Conservation (phyloP, 2,797 vertebrate species). For the Neosalanx taihuensis region DNA sequence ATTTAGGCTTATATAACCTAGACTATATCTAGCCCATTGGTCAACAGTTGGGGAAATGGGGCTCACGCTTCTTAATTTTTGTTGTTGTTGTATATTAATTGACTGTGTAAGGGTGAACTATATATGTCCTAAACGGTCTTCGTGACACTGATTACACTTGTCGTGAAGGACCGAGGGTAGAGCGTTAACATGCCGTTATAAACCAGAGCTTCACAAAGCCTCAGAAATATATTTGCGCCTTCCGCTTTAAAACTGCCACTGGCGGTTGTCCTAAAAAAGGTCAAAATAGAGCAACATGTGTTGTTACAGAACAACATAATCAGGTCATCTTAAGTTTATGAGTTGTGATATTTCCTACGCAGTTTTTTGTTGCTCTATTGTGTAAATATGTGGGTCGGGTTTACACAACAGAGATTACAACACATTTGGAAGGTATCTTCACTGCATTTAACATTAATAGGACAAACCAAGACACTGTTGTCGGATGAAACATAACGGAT, state of each 20-base stretch:
- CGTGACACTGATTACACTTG: not conserved
- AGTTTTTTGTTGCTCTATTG: conserved; percentile 3
- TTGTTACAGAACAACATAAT: conserved; percentile 48
- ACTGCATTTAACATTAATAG: conserved; percentile 53
- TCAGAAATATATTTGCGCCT: not conserved
- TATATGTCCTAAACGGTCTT: not conserved
- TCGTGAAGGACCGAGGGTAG: not conserved
- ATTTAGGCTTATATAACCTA: no score
- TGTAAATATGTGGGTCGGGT: conserved; percentile 11
- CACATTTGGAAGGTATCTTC: conserved; percentile 10
- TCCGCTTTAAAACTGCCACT: conserved; percentile 8
- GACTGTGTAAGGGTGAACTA: conserved; percentile 1
- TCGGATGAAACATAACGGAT: no score
- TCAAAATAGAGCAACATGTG: conserved; percentile 53
- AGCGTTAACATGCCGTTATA: not conserved
- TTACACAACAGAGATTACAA: conserved; percentile 20
- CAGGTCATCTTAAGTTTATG: conserved; percentile 48
- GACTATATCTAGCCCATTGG: no score
- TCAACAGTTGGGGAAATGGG: not conserved
- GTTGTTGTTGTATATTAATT: not conserved
- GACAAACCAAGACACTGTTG: conserved; percentile 26
- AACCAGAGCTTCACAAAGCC: not conserved
- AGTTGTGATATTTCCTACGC: conserved; percentile 25
- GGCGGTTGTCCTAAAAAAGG: conserved; percentile 14
- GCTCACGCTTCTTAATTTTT: not conserved